Percentiles rank a stretch among this genome's conserved stretches.
Conservation (phyloP, 1,140 invertebrate genomes). For the Macrostomum lignano region DNA sequence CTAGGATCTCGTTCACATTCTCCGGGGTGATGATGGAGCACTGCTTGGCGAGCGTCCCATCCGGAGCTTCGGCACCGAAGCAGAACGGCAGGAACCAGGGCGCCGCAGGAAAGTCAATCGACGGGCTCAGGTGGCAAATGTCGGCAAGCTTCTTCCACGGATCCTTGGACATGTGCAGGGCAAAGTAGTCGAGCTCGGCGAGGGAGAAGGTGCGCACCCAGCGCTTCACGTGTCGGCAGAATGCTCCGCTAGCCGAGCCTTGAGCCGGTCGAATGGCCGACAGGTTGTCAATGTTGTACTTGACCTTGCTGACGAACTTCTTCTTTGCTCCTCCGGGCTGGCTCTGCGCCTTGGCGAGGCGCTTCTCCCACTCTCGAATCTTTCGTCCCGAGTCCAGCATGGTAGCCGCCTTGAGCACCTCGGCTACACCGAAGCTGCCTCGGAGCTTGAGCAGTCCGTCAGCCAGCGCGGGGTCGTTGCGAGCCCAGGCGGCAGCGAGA, state of each 20-base stretch:
- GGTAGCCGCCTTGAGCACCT: conserved; percentile 17
- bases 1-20: conserved; percentile 15
- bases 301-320: conserved; percentile 15
- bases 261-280: conserved; percentile 11
- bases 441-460: conserved; percentile 12
- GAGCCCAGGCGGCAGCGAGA: conserved; percentile 19
- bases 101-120: conserved; percentile 15
- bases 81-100: conserved; percentile 20
- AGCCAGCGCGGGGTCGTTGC: conserved; percentile 15
- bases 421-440: conserved; percentile 17
- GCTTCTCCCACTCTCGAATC: conserved; percentile 15
- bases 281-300: conserved; percentile 19
- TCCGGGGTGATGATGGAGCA: conserved; percentile 11
- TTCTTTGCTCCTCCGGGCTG: conserved; percentile 9
- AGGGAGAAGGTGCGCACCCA: conserved; percentile 13
- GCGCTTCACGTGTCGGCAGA: conserved; percentile 13
- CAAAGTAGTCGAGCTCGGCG: conserved; percentile 17
- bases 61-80: conserved; percentile 12
- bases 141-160: conserved; percentile 22
- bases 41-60: conserved; percentile 9
- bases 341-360: conserved; percentile 14
- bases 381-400: conserved; percentile 17
- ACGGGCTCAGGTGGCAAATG: conserved; percentile 17
- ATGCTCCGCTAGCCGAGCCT: conserved; percentile 15
- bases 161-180: conserved; percentile 16